phyloP scores from a whole-genome alignment of 2,113 vertebrate species.

The Serinus canaria region DNA sequence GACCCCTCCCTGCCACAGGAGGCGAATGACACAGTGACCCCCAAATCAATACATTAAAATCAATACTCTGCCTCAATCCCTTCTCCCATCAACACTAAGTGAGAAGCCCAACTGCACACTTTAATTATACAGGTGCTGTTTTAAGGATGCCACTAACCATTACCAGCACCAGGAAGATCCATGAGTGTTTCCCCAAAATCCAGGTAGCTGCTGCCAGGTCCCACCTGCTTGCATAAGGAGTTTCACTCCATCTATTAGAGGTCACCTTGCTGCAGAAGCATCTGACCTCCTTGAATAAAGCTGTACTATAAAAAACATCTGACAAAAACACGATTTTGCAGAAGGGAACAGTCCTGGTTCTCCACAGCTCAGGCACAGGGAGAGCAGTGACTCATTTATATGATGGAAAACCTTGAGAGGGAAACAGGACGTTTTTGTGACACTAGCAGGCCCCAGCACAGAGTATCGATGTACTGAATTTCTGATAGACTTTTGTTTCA shows the following conservation, averaged over 20 bases:
- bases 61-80: not conserved
- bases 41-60: not conserved
- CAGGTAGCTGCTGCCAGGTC: not conserved
- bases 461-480: not conserved
- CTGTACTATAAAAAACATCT: not conserved
- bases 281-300: not conserved
- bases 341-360: not conserved
- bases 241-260: not conserved
- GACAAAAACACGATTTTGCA: not conserved
- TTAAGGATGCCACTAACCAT: not conserved
- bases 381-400: not conserved
- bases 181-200: not conserved
- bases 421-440: slow-evolving; percentile 14
- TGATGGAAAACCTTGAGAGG: slow-evolving; percentile 34
- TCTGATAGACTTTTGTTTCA: slow-evolving; percentile 34
- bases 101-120: not conserved
- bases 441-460: not conserved
- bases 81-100: not conserved
- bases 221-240: not conserved
- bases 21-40: not conserved
- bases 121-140: not conserved
- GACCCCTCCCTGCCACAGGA: not conserved
- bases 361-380: not conserved
- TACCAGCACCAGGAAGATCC: not conserved
- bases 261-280: not conserved